Evolutionary conservation across 1,140 invertebrate species (phyloP), one percentile per base, ranked within the genome.

Genomic region (Aphelinus atriplicis): DNA sequence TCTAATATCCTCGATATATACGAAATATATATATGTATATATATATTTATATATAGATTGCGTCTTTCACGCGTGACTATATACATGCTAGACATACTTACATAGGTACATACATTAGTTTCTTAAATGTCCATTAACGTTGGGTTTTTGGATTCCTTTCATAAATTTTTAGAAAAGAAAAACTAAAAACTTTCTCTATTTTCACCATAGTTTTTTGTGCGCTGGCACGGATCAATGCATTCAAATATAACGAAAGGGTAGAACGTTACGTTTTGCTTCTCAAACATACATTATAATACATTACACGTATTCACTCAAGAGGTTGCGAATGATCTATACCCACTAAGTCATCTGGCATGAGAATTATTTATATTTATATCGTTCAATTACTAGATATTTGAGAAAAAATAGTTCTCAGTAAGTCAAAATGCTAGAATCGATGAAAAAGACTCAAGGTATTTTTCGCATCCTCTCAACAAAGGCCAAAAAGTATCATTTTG

Each of bases 11-110:
- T 65, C 45, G 57, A 76, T 76, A 76, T 58, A 71, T 72, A 72
- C 64, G 69, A 76, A 71, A 75, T 75, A 66, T 75, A 75, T 69
- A 73, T 50, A 48, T 73, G 69, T 63, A 64, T 71, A 26, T 26
- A 26, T 26, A 26, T 26, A 26, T 26, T 26, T 26, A 26, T 26
- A 26, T 26, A 26, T 68, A 42, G 67, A 68, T 71, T 56, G 68
- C 68, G 67, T 65, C 68, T 48, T 76, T 71, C 58, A 68, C 60
- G 65, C 75, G 70, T 69, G 47, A 69, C 75, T 77, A 77, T 77
- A 73, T 77, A 77, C 75, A 77, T 69, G 57, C 75, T 73, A 73
- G 61, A 77, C 65, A 77, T 77, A 77, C 75, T 77, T 77, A 77
- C 75, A 77, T 73, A 77, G 71, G 46, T 77, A 77, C 75, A 77